phyloP scores from a whole-genome alignment of 2,113 vertebrate genomes.

The Aegypius monachus region DNA sequence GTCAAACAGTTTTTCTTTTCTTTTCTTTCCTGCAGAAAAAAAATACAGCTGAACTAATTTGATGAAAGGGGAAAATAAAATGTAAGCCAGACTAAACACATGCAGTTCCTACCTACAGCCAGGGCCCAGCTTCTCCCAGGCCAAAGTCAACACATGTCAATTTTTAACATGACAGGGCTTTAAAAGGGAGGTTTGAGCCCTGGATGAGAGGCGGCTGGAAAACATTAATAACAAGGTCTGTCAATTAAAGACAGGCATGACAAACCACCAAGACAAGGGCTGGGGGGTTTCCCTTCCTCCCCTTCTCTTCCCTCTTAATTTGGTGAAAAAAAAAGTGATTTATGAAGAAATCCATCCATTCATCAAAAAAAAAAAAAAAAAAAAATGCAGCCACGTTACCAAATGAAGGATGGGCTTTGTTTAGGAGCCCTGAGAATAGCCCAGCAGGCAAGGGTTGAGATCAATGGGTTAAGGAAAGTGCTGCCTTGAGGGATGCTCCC shows the following conservation, averaged over 20 bases:
- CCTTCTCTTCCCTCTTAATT: not conserved
- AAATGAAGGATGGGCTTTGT: not conserved
- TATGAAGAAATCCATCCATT: not conserved
- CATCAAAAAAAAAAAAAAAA: not conserved
- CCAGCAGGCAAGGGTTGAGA: not conserved
- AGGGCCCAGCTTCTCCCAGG: constrained; percentile 55
- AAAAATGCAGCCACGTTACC: not conserved
- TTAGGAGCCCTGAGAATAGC: not conserved
- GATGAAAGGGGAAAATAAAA: constrained; percentile 76
- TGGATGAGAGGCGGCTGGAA: constrained; percentile 61
- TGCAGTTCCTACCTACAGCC: constrained; percentile 73
- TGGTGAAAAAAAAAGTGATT: not conserved
- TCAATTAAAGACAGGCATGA: constrained; percentile 65
- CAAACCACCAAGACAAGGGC: constrained; percentile 19
- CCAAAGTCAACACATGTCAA: constrained; percentile 75
- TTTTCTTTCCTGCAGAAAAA: constrained; percentile 49
- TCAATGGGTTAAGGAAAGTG: not conserved
- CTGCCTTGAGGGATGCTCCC: not conserved
- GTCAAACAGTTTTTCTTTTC: constrained; percentile 58
- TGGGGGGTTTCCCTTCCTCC: not conserved
- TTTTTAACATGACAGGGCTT: constrained; percentile 71
- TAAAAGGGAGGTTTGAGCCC: constrained; percentile 59
- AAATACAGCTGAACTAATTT: constrained; percentile 75
- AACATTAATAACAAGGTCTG: constrained; percentile 66
- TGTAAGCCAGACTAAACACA: constrained; percentile 73